Evolutionary conservation across 92 coral and sea anemone genomes (phyloP).

Genomic region (Bergia sp.): DNA sequence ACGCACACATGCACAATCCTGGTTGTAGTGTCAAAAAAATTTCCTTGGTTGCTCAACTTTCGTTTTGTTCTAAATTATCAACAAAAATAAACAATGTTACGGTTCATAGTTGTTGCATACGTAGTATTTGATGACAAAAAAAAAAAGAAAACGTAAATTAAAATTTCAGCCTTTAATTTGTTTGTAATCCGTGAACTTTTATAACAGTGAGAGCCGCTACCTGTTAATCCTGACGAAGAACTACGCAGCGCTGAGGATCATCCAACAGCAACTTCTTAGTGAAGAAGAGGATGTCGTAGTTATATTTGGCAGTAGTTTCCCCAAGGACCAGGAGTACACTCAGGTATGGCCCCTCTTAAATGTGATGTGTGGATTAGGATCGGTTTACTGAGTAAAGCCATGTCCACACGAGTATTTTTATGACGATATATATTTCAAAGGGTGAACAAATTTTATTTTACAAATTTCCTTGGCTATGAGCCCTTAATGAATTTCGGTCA

Average conservation of each 20-base stretch:
- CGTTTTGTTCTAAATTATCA: too few species aligned
- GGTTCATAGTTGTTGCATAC: too few species aligned
- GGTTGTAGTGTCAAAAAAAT: too few species aligned
- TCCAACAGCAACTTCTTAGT: slow-evolving; percentile 61
- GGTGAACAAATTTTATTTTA: too few species aligned
- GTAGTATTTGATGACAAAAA: background rate
- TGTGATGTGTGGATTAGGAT: background rate
- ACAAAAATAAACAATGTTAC: too few species aligned
- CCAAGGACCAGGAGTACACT: slow-evolving; percentile 87
- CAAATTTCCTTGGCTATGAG: too few species aligned
- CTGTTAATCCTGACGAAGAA: slow-evolving; percentile 83
- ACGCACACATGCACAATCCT: too few species aligned
- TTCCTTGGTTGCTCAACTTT: too few species aligned
- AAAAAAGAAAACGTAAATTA: background rate
- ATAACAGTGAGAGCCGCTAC: slow-evolving; percentile 79
- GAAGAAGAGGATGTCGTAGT: slow-evolving; percentile 64
- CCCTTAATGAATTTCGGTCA: too few species aligned
- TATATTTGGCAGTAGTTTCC: slow-evolving; percentile 89
- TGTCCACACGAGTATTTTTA: background rate
- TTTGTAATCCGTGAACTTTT: background rate
- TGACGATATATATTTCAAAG: background rate
- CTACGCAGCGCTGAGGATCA: slow-evolving; percentile 80
- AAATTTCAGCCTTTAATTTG: background rate
- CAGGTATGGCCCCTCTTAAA: slow-evolving; percentile 56
- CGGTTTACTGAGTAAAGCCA: background rate